Evolutionary conservation across 2,888 invertebrate species (phyloP).

Genomic region (Temnothorax unifasciatus): DNA sequence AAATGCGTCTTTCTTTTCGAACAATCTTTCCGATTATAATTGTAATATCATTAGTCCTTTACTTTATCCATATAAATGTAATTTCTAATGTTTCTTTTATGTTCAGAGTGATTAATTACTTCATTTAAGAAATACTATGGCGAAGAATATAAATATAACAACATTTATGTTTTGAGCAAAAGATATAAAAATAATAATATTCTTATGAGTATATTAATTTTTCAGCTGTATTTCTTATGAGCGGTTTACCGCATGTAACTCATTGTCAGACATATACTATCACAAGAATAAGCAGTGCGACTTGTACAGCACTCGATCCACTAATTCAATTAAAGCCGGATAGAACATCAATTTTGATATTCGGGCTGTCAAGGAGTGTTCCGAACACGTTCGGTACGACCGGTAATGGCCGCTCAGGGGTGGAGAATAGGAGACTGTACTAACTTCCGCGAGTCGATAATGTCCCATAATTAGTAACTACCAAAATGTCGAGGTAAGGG

Average conservation of each 20-base stretch:
- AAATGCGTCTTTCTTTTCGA: not conserved
- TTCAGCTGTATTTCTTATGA: not conserved
- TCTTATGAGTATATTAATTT: not conserved
- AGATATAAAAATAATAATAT: not conserved
- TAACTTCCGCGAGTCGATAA: constrained; percentile 73
- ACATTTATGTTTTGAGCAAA: not conserved
- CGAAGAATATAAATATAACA: not conserved
- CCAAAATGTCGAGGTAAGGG: constrained; percentile 65
- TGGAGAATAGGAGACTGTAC: constrained; percentile 67
- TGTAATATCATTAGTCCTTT: not conserved
- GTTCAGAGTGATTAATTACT: not conserved
- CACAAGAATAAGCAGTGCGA: constrained; percentile 8
- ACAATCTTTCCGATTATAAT: not conserved
- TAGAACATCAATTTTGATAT: constrained; percentile 70
- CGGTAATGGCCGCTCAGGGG: constrained; percentile 69
- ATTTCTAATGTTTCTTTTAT: not conserved
- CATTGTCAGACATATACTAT: not conserved
- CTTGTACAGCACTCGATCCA: constrained; percentile 19
- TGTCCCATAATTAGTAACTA: constrained; percentile 74
- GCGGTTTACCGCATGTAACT: not conserved
- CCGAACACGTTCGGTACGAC: constrained; percentile 58
- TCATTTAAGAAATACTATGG: not conserved
- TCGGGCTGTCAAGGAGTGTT: constrained; percentile 49
- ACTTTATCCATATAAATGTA: not conserved
- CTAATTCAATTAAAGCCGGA: constrained; percentile 63